A percentile compares a stretch with the other conserved stretches of the same genome.
Conservation (phyloP, 2,113 vertebrate species). For the Noctilio leporinus region DNA sequence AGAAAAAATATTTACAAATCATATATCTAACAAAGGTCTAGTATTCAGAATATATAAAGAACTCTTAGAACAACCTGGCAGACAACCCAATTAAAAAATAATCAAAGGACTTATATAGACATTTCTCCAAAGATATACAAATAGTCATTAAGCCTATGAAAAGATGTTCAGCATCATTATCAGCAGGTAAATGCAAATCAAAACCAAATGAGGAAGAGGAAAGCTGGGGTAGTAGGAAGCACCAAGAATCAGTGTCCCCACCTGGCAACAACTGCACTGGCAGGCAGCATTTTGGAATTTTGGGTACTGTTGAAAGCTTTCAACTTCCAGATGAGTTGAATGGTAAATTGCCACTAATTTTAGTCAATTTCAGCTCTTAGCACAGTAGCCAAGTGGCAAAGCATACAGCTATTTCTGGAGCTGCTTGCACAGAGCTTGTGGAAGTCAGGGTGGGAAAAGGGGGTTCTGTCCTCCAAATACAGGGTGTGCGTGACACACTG, state of each 20-base stretch:
- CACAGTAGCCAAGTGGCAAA: not conserved
- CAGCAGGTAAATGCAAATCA: not conserved
- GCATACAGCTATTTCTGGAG: not conserved
- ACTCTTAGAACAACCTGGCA: not conserved
- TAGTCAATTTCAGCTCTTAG: no score
- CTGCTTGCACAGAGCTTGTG: not conserved
- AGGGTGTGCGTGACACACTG: no score
- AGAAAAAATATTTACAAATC: not conserved
- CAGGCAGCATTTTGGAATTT: not conserved
- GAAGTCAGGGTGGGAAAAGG: not conserved
- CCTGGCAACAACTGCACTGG: not conserved
- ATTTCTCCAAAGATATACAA: not conserved
- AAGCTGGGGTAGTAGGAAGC: not conserved
- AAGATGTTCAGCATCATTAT: not conserved
- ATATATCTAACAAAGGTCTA: not conserved
- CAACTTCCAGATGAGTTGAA: not conserved
- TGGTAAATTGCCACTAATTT: not conserved
- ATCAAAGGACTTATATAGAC: not conserved
- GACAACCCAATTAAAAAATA: not conserved
- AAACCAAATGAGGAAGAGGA: not conserved
- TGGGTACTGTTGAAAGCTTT: not conserved
- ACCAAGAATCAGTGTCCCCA: not conserved
- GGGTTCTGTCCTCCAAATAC: not conserved
- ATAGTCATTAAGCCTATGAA: not conserved
- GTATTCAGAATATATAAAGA: not conserved